A percentile compares a stretch with the other conserved stretches of the same genome.
Evolutionary conservation across 2,113 vertebrate species (phyloP).

Genomic region (Setophaga petechia): DNA sequence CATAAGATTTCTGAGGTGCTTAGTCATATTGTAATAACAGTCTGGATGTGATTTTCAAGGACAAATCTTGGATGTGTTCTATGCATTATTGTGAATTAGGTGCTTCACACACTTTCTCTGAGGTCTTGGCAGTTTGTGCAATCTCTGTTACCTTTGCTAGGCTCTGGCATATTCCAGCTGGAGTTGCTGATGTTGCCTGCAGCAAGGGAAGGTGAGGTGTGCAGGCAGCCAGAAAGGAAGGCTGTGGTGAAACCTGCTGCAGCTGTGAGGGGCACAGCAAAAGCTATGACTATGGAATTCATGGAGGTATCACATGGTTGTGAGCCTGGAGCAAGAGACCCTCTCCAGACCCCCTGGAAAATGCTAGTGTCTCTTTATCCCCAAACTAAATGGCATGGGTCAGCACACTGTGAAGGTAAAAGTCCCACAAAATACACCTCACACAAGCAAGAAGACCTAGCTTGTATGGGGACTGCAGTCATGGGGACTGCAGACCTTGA

Average conservation of each 20-base stretch:
- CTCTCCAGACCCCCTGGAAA: not conserved
- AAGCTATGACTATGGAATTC: not conserved
- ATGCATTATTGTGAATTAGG: not conserved
- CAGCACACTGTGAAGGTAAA: not conserved
- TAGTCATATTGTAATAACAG: accelerated
- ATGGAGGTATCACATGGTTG: not conserved
- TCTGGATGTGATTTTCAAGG: not conserved
- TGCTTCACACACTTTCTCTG: not conserved
- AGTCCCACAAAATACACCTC: not conserved
- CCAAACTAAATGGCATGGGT: not conserved
- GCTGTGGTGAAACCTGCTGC: not conserved
- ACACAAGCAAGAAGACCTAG: not conserved
- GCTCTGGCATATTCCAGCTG: not conserved
- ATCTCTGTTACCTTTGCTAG: not conserved
- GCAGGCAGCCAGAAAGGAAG: not conserved
- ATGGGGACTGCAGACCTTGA: not conserved
- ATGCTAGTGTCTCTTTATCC: not conserved
- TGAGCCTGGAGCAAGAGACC: not conserved
- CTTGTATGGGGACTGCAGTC: not conserved
- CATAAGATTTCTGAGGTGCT: not conserved
- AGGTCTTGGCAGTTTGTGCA: not conserved
- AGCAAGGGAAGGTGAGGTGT: not conserved
- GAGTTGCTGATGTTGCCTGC: not conserved
- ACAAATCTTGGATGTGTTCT: not conserved
- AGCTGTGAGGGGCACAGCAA: not conserved